phyloP scores from a whole-genome alignment of 2,797 vertebrate genomes.

The Tauraco hartlaubi region DNA sequence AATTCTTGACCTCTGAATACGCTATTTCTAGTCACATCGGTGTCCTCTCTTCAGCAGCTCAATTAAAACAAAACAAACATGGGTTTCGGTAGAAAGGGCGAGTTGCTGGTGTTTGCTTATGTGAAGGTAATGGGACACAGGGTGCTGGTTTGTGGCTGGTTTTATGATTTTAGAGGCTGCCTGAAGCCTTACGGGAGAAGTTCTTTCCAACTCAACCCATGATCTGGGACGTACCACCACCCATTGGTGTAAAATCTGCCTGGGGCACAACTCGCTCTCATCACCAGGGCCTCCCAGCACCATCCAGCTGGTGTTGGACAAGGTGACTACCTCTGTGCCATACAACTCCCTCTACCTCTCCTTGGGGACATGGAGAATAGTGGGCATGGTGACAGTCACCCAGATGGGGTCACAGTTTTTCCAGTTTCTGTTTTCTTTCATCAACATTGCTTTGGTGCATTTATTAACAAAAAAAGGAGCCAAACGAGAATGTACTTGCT shows the following conservation, averaged over 20 bases:
- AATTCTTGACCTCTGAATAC: slow-evolving; percentile 66
- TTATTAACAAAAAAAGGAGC: background rate
- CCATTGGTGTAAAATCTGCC: background rate
- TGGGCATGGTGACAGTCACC: background rate
- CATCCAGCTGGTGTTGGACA: background rate
- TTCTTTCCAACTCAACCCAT: background rate
- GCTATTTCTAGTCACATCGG: background rate
- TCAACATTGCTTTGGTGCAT: background rate
- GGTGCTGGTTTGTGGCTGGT: background rate
- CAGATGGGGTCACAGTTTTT: background rate
- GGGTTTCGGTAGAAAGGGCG: background rate
- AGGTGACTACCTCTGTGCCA: background rate
- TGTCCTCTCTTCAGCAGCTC: slow-evolving; percentile 35
- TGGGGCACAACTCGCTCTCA: background rate
- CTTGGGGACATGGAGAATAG: background rate
- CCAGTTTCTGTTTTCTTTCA: background rate
- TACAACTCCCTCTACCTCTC: background rate
- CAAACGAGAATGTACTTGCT: background rate
- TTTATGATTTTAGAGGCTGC: background rate
- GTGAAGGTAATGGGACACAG: background rate
- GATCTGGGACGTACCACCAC: background rate
- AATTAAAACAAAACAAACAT: background rate
- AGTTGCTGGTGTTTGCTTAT: background rate
- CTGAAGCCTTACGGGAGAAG: background rate
- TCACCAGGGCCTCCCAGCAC: background rate